Percentiles rank a stretch among this genome's conserved stretches.
Conservation (phyloP, 2,888 invertebrate species). For the Phrixothrix hirtus region DNA sequence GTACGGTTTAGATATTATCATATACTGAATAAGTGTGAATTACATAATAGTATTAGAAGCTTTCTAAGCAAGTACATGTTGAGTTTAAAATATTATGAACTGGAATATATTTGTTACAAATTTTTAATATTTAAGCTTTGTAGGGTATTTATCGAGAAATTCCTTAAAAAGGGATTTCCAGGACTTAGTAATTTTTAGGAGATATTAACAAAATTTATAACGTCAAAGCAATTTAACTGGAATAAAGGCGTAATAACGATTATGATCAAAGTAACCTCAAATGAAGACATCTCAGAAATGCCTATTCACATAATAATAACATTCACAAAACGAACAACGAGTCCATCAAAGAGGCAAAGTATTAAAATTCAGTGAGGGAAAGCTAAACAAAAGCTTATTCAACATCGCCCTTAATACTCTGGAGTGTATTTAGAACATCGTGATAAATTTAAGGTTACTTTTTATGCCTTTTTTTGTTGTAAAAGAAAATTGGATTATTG, state of each 20-base stretch:
- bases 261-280: neutral
- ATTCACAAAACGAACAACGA: constrained; percentile 5
- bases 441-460: constrained; percentile 5
- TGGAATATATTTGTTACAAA: too few species aligned
- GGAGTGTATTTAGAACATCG: constrained; percentile 1
- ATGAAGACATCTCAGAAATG: neutral
- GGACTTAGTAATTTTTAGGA: too few species aligned
- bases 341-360: constrained; percentile 12
- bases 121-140: too few species aligned
- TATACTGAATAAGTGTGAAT: too few species aligned
- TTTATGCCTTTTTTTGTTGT: constrained; percentile 3
- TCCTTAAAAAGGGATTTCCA: too few species aligned
- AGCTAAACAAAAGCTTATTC: constrained; percentile 12
- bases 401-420: constrained; percentile 8
- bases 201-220: neutral
- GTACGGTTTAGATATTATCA: too few species aligned
- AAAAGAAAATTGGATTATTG: neutral
- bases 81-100: too few species aligned
- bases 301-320: neutral
- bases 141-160: too few species aligned
- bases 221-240: neutral
- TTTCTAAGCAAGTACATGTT: too few species aligned
- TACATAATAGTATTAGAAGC: too few species aligned
- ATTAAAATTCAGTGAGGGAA: constrained; percentile 11
- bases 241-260: neutral